Conservation (phyloP, 2,113 vertebrate genomes). For the Cervus canadensis region DNA sequence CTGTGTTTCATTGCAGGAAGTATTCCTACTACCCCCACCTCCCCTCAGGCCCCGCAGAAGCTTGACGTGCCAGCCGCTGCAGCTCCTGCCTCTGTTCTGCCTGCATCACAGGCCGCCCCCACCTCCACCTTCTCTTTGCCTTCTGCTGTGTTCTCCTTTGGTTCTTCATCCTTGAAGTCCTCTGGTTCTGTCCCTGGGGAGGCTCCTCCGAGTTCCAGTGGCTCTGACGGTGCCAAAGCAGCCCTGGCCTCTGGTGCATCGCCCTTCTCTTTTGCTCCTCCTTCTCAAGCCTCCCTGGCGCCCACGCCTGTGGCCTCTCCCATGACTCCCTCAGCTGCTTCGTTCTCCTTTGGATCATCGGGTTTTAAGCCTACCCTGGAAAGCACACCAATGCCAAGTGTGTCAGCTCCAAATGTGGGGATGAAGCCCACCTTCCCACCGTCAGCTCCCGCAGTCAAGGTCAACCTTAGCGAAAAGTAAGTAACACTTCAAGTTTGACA, state of each 20-base stretch:
- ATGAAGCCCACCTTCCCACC: constrained; percentile 74
- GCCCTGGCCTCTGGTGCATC: constrained; percentile 52
- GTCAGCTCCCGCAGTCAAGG: constrained; percentile 82
- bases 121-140: constrained; percentile 55
- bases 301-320: constrained; percentile 38
- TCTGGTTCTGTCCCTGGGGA: constrained; percentile 46
- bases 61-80: not conserved
- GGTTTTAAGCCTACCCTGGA: constrained; percentile 80
- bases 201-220: constrained; percentile 7
- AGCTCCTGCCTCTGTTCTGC: not conserved
- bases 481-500: not conserved
- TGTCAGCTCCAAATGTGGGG: constrained; percentile 54
- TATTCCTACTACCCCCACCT: constrained; percentile 68
- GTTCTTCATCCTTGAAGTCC: constrained; percentile 65
- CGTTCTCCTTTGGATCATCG: constrained; percentile 79
- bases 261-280: constrained; percentile 78
- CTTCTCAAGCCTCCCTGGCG: constrained; percentile 65
- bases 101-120: not conserved
- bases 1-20: constrained; percentile 68
- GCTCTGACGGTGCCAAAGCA: constrained; percentile 59
- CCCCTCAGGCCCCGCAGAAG: constrained; percentile 68
- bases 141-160: constrained; percentile 69
- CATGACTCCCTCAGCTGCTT: constrained; percentile 49
- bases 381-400: constrained; percentile 7
- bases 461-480: constrained; percentile 94